Evolutionary conservation across 1,140 invertebrate genomes (phyloP).

Genomic region (Ips nitidus): DNA sequence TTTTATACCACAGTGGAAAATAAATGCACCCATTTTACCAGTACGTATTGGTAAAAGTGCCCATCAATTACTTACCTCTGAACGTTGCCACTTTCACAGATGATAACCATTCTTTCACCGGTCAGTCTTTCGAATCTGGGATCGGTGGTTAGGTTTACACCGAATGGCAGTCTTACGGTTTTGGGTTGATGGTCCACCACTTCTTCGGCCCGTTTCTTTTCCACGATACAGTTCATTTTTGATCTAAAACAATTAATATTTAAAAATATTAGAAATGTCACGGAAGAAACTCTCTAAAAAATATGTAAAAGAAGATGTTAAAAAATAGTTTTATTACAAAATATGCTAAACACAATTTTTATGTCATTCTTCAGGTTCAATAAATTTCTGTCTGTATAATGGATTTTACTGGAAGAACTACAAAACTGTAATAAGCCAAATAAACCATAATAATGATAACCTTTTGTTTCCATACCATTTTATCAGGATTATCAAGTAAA

Average conservation of each 20-base stretch:
- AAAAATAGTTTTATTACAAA: too few relatives aligned
- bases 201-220: slow-evolving; percentile 80
- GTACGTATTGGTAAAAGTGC: not conserved
- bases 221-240: slow-evolving; percentile 85
- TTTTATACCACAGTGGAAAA: not conserved
- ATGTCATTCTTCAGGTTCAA: too few relatives aligned
- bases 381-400: too few relatives aligned
- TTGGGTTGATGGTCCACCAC: slow-evolving; percentile 74
- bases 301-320: too few relatives aligned
- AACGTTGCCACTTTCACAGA: slow-evolving; percentile 77
- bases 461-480: too few relatives aligned
- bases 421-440: too few relatives aligned
- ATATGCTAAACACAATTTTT: too few relatives aligned
- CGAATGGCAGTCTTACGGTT: slow-evolving; percentile 64
- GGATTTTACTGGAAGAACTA: too few relatives aligned
- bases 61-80: slow-evolving; percentile 54
- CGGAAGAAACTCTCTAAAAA: not conserved
- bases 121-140: slow-evolving; percentile 71
- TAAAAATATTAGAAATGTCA: not conserved
- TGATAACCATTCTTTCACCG: slow-evolving; percentile 82
- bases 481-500: too few relatives aligned
- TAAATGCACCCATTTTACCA: too few relatives aligned
- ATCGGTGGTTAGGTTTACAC: slow-evolving; percentile 71
- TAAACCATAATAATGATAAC: too few relatives aligned
- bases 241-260: slow-evolving; percentile 50